Evolutionary conservation across 2,797 vertebrate species (phyloP), one percentile per base, ranked within the genome.

Genomic region (Clarias pachynema): DNA sequence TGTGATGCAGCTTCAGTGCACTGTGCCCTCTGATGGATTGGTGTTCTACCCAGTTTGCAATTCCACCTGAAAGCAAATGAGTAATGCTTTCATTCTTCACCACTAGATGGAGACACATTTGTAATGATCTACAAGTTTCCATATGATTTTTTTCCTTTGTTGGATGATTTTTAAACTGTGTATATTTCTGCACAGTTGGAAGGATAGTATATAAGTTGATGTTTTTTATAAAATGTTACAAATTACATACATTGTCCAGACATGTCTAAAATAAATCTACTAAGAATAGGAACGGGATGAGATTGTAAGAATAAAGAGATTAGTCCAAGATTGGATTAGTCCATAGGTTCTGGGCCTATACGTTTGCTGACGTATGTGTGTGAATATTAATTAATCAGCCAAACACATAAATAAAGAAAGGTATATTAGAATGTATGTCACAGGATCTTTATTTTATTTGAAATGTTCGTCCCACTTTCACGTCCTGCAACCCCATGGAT

Each of bases 81-180:
- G n/a, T 29, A 66, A 49, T 66, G 56, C 34, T 12, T 77, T 78
- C 29, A 49, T 14, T 20, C 22, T 14, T 20, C 16, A 82, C 89
- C 89, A 88, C 88, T 87, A 89, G 89, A 88, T 88, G 88, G 89
- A 88, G 88, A 86, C 89, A 89, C 49, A 83, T 86, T 87, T 85
- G 57, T 83, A 85, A 82, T 70, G 82, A 85, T 82, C 10, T 56
- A 18, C 5, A 40, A 34, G 56, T 53, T 44, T 73, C 37, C 5
- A 0, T 65, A 37, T n/a, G 18, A 62, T 24, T 34, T 59, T 57
- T 63, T 5, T 34, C 3, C 18, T 56, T 26, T 73, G 44, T 20
- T 31, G 57, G 29, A 37, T 82, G 9, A 59, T 60, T 63, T 70
- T 44, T 37, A 65, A 66, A 72, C 22, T 4, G 26, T 49, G n/a